phyloP scores from a whole-genome alignment of 2,797 vertebrate species.

The Sylvilagus floridanus region DNA sequence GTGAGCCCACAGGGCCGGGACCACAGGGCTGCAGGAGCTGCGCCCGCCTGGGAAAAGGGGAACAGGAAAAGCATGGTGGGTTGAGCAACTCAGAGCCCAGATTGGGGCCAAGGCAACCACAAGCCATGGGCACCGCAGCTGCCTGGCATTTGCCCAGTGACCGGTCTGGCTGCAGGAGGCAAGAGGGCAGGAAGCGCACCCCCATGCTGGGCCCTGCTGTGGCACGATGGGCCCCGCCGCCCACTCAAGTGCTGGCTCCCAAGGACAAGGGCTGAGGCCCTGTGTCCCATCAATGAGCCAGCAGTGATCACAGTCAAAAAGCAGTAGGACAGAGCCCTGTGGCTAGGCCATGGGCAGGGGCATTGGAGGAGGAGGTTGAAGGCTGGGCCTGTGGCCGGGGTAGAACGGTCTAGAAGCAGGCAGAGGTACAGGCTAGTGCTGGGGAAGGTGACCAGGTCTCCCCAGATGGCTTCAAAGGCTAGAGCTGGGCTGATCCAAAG shows the following conservation, averaged over 20 bases:
- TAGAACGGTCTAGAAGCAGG: neutral
- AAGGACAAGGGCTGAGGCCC: neutral
- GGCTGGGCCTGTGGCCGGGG: neutral
- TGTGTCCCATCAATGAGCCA: neutral
- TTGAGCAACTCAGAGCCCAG: constrained; percentile 88
- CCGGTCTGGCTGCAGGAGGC: neutral
- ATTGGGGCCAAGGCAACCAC: constrained; percentile 81
- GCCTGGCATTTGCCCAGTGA: neutral
- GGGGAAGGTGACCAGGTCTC: neutral
- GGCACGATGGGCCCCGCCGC: too few relatives aligned
- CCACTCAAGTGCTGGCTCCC: too few relatives aligned
- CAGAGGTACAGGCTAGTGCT: neutral
- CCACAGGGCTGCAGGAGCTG: neutral
- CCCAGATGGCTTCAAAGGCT: too few relatives aligned
- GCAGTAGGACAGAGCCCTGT: neutral
- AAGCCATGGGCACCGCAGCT: constrained; percentile 65
- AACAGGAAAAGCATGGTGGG: constrained; percentile 84
- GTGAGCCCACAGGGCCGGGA: constrained; percentile 61
- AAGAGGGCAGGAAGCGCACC: neutral
- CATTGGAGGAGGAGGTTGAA: neutral
- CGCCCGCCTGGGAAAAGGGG: constrained; percentile 78
- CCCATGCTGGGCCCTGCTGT: neutral
- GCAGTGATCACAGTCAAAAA: too few relatives aligned
- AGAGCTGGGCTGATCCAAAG: too few relatives aligned
- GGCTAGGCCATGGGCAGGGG: too few relatives aligned